Evolutionary conservation across 1,140 invertebrate genomes (phyloP), one percentile per base, ranked within the genome.

Genomic region (Macrocentrus cingulum): DNA sequence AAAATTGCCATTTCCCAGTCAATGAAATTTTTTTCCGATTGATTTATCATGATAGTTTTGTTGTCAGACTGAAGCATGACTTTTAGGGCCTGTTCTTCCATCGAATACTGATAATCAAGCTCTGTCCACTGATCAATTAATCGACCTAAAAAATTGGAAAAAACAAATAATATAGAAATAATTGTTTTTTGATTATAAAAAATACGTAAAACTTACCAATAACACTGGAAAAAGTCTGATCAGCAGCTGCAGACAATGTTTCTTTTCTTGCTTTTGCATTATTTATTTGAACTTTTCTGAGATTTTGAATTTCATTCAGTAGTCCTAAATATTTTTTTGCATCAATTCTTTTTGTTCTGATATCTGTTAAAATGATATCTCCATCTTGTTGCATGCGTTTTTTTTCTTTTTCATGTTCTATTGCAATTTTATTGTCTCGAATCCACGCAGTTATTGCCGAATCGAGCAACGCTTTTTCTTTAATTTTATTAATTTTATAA

Each of bases 351-450:
- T 89, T 90, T 42, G 81, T 81, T 19, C 82, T 74, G 0, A 91
- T 87, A 65, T 90, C 87, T 37, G 82, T 82, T 1, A 91, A 69
- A 9, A 90, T 80, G 57, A 81, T 76, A 70, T 91, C 89, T 0
- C 87, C 87, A 69, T 90, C 81, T 63, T 81, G 79, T 62, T 87
- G 85, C 42, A 86, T 77, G 66, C 83, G 80, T 69, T 86, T 83
- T 67, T 87, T 84, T 82, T 89, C 68, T 74, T 87, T 86, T 42
- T 80, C 80, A 60, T 78, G 82, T 51, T 85, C 79, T 25, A 87
- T 83, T 48, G 84, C 75, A 68, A 86, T 83, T 64, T 86, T 64
- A 79, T 83, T 67, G 72, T 80, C 59, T 82, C 74, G 81, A 80
- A 88, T 67, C 83, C 81, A 82, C 82, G 82, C 67, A 85, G 88